Conservation (phyloP, 2,113 vertebrate genomes). For the Rhabdornis inornatus region DNA sequence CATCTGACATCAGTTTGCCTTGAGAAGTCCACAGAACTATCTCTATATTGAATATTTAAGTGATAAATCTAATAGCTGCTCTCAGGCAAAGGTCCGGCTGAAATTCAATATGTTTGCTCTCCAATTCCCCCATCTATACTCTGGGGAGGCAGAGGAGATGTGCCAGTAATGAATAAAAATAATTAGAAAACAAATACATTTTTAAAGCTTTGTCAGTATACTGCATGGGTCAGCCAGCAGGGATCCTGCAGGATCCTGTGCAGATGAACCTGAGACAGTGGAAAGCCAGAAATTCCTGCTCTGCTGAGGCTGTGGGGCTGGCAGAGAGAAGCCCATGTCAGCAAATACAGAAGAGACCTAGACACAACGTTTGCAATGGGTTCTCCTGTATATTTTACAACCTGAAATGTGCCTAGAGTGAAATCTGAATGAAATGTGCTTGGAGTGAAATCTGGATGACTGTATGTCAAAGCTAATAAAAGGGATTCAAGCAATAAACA, state of each 20-base stretch:
- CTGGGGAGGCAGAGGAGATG: neutral
- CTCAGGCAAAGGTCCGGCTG: neutral
- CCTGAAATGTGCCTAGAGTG: neutral
- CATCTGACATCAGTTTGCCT: neutral
- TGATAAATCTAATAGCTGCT: constrained; percentile 1
- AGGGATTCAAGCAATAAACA: constrained; percentile 1
- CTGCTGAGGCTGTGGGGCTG: neutral
- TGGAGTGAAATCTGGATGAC: constrained; percentile 11
- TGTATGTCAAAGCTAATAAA: constrained; percentile 17
- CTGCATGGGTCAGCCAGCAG: neutral
- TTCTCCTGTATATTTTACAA: neutral
- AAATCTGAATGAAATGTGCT: constrained; percentile 5
- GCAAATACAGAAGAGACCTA: neutral
- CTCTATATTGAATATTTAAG: neutral
- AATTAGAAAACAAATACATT: neutral
- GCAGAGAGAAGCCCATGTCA: neutral
- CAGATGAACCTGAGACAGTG: neutral
- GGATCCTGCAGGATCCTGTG: neutral
- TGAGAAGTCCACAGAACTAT: neutral
- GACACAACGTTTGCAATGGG: neutral
- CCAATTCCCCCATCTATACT: neutral
- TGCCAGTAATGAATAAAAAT: constrained; percentile 11
- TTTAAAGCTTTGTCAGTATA: neutral
- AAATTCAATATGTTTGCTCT: neutral
- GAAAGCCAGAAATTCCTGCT: neutral